These are phyloP conservation scores for Ammodramus savannarum DNA, from an alignment of 2,113 vertebrate species.

Conservation along the genomic window DNA sequence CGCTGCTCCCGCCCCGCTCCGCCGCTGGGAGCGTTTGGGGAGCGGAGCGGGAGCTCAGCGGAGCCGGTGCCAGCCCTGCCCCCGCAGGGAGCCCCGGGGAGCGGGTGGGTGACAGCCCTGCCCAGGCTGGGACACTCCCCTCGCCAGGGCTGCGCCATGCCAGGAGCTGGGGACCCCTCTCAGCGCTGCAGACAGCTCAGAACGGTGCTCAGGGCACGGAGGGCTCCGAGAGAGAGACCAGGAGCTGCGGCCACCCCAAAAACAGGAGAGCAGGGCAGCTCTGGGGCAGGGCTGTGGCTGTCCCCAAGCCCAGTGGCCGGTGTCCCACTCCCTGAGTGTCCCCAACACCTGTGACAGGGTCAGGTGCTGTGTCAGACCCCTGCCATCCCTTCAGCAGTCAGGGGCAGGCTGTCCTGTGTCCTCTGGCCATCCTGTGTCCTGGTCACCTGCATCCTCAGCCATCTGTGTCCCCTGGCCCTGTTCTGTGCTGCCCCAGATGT, in stretches of 20 bases:
- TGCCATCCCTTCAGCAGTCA: not conserved
- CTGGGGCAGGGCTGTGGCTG: not conserved
- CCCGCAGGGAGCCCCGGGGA: not conserved
- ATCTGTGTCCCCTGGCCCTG: not conserved
- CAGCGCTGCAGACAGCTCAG: accelerated
- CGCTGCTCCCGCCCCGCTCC: not conserved
- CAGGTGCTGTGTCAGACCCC: not conserved
- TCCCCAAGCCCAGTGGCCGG: accelerated
- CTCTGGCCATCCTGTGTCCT: accelerated
- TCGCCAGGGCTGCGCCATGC: accelerated
- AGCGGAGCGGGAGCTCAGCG: not conserved
- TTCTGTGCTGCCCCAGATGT: not conserved
- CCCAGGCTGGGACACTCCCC: not conserved
- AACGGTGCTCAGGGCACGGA: not conserved
- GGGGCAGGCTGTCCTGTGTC: not conserved
- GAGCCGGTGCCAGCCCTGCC: not conserved
- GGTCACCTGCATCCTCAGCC: not conserved
- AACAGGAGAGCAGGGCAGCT: not conserved
- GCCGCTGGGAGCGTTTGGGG: not conserved
- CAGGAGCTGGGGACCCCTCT: not conserved
- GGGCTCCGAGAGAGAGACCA: accelerated
- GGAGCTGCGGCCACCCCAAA: accelerated
- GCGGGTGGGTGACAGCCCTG: not conserved
- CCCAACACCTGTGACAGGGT: not conserved
- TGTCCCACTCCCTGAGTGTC: not conserved